These are phyloP conservation scores for Chrysaora quinquecirrha DNA, from an alignment of 30 jellyfish, hydroid and myxozoan genomes.

Conservation along the genomic window DNA sequence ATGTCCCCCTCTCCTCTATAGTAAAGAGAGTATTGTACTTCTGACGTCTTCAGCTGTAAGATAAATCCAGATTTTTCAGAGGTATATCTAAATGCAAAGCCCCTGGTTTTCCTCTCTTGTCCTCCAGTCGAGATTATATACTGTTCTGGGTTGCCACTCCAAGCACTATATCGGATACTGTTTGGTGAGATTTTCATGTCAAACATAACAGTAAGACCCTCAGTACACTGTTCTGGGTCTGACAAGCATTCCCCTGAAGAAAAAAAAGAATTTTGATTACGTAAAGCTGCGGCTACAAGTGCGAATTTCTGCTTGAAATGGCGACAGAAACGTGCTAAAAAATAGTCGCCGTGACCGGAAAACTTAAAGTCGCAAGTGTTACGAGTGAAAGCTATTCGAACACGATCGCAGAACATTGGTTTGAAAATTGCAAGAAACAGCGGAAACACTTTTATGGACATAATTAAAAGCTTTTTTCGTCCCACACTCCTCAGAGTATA, in stretches of 20 bases:
- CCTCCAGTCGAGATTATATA: conserved; percentile 93
- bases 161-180: conserved; percentile 32
- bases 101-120: conserved; percentile 87
- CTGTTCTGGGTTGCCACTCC: conserved; percentile 69
- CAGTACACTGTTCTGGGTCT: conserved; percentile 79
- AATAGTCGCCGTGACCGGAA: too few relatives aligned
- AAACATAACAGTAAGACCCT: conserved; percentile 85
- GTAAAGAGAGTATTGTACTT: conserved; percentile 70
- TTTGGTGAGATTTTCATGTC: conserved; percentile 78
- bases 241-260: conserved; percentile 79
- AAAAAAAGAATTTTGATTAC: too few relatives aligned
- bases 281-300: too few relatives aligned
- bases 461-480: too few relatives aligned
- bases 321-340: too few relatives aligned
- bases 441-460: too few relatives aligned
- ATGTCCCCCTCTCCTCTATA: conserved; percentile 52
- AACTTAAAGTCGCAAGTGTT: too few relatives aligned
- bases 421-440: too few relatives aligned
- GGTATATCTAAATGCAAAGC: conserved; percentile 88
- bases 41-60: conserved; percentile 82
- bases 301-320: too few relatives aligned
- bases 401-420: too few relatives aligned
- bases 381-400: too few relatives aligned
- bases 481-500: too few relatives aligned
- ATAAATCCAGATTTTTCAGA: conserved; percentile 86